A percentile compares a stretch with the other conserved stretches of the same genome.
Conservation (phyloP, 2,113 vertebrate genomes). For the Cephalopholis sonnerati region DNA sequence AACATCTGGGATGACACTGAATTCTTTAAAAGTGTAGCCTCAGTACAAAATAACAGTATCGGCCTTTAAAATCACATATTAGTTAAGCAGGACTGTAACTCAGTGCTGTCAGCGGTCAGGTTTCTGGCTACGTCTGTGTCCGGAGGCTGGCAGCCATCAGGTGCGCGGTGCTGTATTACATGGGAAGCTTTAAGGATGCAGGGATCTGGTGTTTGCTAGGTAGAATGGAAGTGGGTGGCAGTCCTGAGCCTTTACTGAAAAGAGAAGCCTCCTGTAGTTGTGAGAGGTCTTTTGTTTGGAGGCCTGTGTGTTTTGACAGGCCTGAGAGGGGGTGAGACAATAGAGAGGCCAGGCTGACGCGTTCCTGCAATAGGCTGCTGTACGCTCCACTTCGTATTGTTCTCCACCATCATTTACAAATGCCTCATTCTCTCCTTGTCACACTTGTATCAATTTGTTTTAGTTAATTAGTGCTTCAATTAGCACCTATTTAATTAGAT, state of each 20-base stretch:
- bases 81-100: conserved; percentile 12
- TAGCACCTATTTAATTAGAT: conserved; percentile 58
- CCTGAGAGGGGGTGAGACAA: conserved; percentile 62
- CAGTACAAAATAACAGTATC: background rate
- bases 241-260: conserved; percentile 38
- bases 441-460: conserved; percentile 51
- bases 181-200: conserved; percentile 8
- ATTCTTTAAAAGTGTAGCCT: background rate
- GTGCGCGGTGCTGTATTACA: conserved; percentile 28
- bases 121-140: conserved; percentile 27
- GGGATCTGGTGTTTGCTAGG: conserved; percentile 44
- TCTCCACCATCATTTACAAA: conserved; percentile 38
- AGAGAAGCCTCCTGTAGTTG: conserved; percentile 43
- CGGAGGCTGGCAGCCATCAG: conserved; percentile 19
- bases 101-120: conserved; percentile 11
- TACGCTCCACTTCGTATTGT: background rate
- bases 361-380: conserved; percentile 19
- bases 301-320: conserved; percentile 76
- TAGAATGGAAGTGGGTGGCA: conserved; percentile 54
- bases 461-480: conserved; percentile 59
- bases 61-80: background rate
- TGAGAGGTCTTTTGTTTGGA: conserved; percentile 53
- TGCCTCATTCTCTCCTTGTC: conserved; percentile 45
- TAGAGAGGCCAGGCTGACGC: conserved; percentile 18
- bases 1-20: background rate